Base-by-base conservation (phyloP, 2,113 vertebrate genomes). In the Anolis carolinensis region DNA sequence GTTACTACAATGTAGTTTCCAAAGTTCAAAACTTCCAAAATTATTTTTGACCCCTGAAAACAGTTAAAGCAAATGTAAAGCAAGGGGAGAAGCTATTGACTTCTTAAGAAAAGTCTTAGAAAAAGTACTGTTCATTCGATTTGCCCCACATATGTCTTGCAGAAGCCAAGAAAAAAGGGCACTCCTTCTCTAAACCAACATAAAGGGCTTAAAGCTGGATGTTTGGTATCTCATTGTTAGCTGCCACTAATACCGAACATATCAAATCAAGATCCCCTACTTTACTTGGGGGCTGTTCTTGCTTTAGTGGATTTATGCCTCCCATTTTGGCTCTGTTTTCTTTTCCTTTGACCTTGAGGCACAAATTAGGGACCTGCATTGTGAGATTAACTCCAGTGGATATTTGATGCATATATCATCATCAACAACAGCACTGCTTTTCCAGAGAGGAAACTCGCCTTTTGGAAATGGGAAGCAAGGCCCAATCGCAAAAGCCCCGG, bases 321-420 rank as follows among this genome's bases (percentile, higher is more conserved):
- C 75, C 65, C 85, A 4, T 87, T 95, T 89, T 79, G 86, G 90
- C 90, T 87, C 65, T 75, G 81, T 67, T 84, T 73, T 83, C 73
- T 70, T 87, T 84, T 88, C 81, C 55, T 84, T 81, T 82, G 84
- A 89, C 74, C 32, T 86, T 93, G 88, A 93, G 81, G 81, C 86
- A 89, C 85, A 94, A 93, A 95, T 95, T 91, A 91, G 90, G 89
- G 85, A 79, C 78, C 84, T 93, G 55, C 88, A 91, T 82, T 85
- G 89, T 90, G 44, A 5, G 39, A 91, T 92, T 92, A 83, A 78
- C 91, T 81, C 86, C 87, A 73, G 85, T 79, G 67, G 79, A 65
- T 3, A 91, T 88, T 93, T 78, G 90, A 65, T 82, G 75, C 48
- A 16, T 82, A 94, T 72, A 89, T 87, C 92, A 92, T 91, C 88